Evolutionary conservation across 2,797 vertebrate genomes (phyloP).

Genomic region (Pelochelys cantorii): DNA sequence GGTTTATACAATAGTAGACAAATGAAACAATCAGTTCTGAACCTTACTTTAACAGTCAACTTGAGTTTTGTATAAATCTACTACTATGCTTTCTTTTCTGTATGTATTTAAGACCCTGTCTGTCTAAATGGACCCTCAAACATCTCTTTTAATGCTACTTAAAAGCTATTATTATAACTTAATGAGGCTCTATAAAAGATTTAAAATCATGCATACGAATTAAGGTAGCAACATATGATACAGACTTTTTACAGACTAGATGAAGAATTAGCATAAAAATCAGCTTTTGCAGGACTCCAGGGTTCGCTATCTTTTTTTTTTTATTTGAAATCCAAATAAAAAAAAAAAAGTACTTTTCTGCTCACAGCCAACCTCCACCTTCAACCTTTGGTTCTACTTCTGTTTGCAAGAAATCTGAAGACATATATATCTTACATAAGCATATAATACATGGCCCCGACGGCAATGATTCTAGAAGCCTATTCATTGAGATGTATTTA

Average conservation of each 20-base stretch:
- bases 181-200: neutral
- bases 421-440: neutral
- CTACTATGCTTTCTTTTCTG: constrained; percentile 4
- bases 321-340: neutral
- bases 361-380: neutral
- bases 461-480: neutral
- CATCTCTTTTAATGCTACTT: neutral
- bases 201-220: neutral
- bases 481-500: neutral
- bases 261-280: neutral
- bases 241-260: neutral
- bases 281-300: neutral
- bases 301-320: neutral
- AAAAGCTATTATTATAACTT: neutral
- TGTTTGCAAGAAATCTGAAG: neutral
- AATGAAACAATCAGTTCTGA: neutral
- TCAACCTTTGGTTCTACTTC: neutral
- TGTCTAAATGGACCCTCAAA: neutral
- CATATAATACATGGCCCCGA: neutral
- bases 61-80: neutral
- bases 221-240: neutral
- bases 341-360: neutral
- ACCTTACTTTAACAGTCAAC: neutral
- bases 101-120: neutral
- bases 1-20: neutral